phyloP scores from a whole-genome alignment of 2,888 invertebrate genomes.

The Aromia moschata region DNA sequence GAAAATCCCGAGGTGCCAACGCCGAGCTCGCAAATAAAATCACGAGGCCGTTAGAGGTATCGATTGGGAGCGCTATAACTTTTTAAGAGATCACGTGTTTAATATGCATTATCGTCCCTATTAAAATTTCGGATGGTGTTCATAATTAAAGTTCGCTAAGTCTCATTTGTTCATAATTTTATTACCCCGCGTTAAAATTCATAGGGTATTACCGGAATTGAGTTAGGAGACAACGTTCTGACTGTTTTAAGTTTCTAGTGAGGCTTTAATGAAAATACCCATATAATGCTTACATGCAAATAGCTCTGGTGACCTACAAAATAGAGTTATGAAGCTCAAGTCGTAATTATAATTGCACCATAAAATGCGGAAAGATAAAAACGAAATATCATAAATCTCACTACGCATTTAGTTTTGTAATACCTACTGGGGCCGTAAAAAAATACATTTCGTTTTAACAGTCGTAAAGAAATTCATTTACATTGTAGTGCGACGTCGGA shows the following conservation, averaged over 20 bases:
- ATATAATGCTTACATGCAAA: constrained; percentile 25
- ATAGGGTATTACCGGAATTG: constrained; percentile 21
- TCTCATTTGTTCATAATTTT: constrained; percentile 34
- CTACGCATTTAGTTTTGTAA: not conserved
- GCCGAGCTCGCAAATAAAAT: not conserved
- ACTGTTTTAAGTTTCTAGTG: constrained; percentile 9
- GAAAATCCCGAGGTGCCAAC: not conserved
- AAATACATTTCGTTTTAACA: too few relatives aligned
- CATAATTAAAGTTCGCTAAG: constrained; percentile 36
- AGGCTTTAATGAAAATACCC: constrained; percentile 17
- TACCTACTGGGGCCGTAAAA: too few relatives aligned
- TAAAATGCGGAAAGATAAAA: constrained; percentile 14
- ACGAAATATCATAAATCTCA: constrained; percentile 9
- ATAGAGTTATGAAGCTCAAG: constrained; percentile 24
- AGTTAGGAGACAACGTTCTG: constrained; percentile 19
- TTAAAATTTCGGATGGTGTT: constrained; percentile 36
- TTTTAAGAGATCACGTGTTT: constrained; percentile 11
- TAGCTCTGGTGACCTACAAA: constrained; percentile 25
- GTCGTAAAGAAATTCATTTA: too few relatives aligned
- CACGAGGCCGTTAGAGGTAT: not conserved
- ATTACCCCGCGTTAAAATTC: constrained; percentile 35
- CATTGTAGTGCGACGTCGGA: too few relatives aligned
- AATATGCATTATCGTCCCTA: constrained; percentile 26
- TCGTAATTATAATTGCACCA: constrained; percentile 18
- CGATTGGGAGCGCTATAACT: constrained; percentile 3